Conservation (phyloP, 2,888 invertebrate species). For the Drosophila falleni region DNA sequence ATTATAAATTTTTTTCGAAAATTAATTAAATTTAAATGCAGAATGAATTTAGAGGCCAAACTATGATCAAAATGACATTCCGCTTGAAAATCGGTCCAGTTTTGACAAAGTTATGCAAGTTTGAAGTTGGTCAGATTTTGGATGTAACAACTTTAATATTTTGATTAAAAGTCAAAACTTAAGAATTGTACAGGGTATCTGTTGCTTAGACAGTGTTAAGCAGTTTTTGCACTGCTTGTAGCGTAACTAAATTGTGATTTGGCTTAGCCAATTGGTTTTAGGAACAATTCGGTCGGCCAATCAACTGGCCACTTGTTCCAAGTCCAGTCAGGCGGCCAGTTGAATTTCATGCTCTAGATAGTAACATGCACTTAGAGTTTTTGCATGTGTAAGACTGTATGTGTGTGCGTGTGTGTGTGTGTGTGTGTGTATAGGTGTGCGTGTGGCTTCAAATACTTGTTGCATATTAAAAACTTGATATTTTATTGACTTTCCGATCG, state of each 20-base stretch:
- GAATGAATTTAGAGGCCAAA: no score
- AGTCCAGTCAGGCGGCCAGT: conserved; percentile 59
- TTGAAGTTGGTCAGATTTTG: no score
- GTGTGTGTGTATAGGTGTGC: background rate
- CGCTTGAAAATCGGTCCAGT: no score
- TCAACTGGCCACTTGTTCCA: conserved; percentile 60
- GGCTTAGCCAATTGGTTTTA: conserved; percentile 50
- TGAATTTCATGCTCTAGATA: conserved; percentile 79
- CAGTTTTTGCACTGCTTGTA: background rate
- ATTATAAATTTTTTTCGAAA: no score
- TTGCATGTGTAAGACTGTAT: conserved; percentile 1
- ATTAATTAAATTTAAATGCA: no score
- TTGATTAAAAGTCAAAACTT: no score
- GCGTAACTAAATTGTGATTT: conserved; percentile 33
- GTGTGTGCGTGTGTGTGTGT: conserved; percentile 14
- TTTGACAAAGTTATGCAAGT: no score
- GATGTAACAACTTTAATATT: no score
- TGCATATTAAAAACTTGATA: conserved; percentile 70
- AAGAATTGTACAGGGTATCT: conserved; percentile 29
- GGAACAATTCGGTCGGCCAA: conserved; percentile 51
- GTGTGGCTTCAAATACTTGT: conserved; percentile 42
- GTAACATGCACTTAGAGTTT: conserved; percentile 61
- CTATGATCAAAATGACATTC: no score
- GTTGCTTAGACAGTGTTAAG: background rate
- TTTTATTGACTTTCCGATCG: conserved; percentile 74